phyloP scores from a whole-genome alignment of 2,113 vertebrate genomes.

The Calypte anna region DNA sequence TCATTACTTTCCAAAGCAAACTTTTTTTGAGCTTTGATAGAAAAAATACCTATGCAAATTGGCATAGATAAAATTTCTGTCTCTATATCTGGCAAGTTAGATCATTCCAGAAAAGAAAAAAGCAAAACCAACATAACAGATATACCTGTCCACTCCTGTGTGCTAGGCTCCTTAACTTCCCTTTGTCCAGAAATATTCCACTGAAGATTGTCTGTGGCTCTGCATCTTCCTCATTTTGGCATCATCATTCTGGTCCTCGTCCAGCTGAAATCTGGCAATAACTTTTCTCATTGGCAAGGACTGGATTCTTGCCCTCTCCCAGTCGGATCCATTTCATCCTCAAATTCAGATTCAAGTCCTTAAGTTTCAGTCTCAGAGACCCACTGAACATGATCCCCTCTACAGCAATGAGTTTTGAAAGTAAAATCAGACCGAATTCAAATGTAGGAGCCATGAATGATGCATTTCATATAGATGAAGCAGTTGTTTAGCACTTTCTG shows the following conservation, averaged over 20 bases:
- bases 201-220: neutral
- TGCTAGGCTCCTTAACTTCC: neutral
- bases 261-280: neutral
- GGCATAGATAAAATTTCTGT: neutral
- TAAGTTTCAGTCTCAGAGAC: neutral
- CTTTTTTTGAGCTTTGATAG: neutral
- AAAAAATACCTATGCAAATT: neutral
- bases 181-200: neutral
- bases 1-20: neutral
- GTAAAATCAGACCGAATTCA: neutral
- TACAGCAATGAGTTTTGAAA: neutral
- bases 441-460: neutral
- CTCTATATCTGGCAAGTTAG: neutral
- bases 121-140: neutral
- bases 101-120: neutral
- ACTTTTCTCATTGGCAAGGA: neutral
- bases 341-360: neutral
- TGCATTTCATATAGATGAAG: neutral
- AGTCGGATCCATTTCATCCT: neutral
- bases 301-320: neutral
- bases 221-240: neutral
- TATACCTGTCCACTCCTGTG: neutral
- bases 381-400: neutral
- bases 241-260: neutral
- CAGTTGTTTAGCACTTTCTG: neutral